Base-by-base conservation (phyloP, 2,888 invertebrate species). In the Pseudococcus longispinus region DNA sequence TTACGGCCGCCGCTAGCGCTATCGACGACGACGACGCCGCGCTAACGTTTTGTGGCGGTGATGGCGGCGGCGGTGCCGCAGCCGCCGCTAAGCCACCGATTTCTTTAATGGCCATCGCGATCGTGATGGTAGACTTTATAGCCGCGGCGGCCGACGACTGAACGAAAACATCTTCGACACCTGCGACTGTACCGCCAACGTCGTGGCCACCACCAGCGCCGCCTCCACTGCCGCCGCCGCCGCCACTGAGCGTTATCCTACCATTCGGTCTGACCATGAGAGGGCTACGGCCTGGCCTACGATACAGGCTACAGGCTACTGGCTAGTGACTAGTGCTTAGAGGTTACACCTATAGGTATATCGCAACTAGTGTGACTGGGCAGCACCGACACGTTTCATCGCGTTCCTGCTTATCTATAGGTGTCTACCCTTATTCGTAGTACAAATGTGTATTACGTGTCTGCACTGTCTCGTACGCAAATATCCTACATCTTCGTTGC, bases 1-100 rank as follows among this genome's bases (percentile, higher is more conserved):
- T 90, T 29, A 87, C 89, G 88, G 85, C 89, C 89, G 65, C 89
- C 85, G 70, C 87, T 85, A 83, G 65, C 55, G 86, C 85, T 46
- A 9, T 65, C 55, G 87, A 15, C 51, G 55, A 51, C 87, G 46
- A 65, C 26, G 84, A 18, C 89, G 55, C 88, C 85, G 37, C 82
- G 6, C 26, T 42, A 65, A 46, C 32, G 44, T 37, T 37, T 37
- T 37, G 37, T 37, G 44, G 44, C 65, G 87, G 44, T 26, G 70
- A 15, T 32, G 51, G n/a, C 15, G 51, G 13, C 23, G 3, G 5
- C 44, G 15, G 9, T 6, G 4, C 37, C 3, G 32, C 37, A 0
- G 77, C 77, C 77, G 77, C 77, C 77, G 29, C 77, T 32, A 77
- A 46, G 46, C 46, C 37, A 1, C 20, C 20, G 60, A 60, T 20